Evolutionary conservation across 2,888 invertebrate genomes (phyloP).

Genomic region (Anarsia innoxiella): DNA sequence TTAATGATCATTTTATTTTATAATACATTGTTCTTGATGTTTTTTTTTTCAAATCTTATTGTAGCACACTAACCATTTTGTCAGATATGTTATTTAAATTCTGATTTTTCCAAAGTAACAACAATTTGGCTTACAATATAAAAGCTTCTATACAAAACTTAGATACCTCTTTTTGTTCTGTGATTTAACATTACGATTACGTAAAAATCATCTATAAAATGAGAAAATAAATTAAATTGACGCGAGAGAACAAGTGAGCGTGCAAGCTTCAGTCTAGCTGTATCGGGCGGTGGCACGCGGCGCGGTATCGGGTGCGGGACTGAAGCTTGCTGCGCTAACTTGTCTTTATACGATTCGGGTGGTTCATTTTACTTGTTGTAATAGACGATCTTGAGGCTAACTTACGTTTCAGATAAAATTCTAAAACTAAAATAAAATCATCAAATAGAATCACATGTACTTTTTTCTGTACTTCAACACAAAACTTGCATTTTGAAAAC

Average conservation of each 20-base stretch:
- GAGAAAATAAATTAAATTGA: constrained; percentile 23
- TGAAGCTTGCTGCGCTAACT: constrained; percentile 1
- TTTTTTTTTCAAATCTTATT: constrained; percentile 64
- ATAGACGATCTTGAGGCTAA: constrained; percentile 45
- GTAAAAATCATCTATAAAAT: constrained; percentile 45
- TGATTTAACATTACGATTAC: constrained; percentile 38
- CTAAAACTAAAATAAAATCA: constrained; percentile 54
- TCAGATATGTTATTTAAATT: constrained; percentile 76
- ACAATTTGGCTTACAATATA: constrained; percentile 66
- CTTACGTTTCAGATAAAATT: constrained; percentile 30
- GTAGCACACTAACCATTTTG: constrained; percentile 76
- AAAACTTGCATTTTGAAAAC: constrained; percentile 58
- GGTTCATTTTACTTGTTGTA: no score
- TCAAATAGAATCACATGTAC: constrained; percentile 69
- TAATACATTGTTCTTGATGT: constrained; percentile 71
- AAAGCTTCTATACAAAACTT: constrained; percentile 51
- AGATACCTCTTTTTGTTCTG: constrained; percentile 40
- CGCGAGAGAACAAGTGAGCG: constrained; percentile 4
- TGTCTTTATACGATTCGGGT: no score
- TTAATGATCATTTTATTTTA: constrained; percentile 71
- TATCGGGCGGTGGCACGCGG: not conserved
- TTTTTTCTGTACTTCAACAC: constrained; percentile 67
- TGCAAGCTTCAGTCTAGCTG: no score
- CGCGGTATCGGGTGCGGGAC: no score
- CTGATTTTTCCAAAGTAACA: constrained; percentile 72